Evolutionary conservation across 2,113 vertebrate species (phyloP), one percentile per base, ranked within the genome.

Genomic region (Alouatta palliata): DNA sequence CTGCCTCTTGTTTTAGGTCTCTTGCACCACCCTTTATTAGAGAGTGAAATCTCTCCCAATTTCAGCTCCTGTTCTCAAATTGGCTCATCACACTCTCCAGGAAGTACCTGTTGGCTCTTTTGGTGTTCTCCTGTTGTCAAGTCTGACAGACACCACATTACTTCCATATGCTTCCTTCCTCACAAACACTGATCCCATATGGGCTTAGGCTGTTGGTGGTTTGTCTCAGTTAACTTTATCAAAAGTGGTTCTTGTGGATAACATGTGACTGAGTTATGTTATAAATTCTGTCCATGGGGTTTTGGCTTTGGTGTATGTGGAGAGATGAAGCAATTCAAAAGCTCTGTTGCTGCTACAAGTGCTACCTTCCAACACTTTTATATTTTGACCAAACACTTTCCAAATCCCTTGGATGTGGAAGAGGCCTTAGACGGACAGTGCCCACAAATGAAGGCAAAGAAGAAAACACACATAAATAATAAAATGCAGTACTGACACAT

Each of bases 381-480:
- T 52, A 93, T 84, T 88, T 92, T 94, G 2, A 82, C 77, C 82
- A 79, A 94, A 94, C 32, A 91, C 19, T 94, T 89, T 79, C n/a
- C 32, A 87, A 56, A 56, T 82, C 40, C 17, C 54, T 87, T 32
- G 56, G 86, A 91, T 73, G 32, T 77, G 16, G 40, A 40, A 82
- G 23, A 94, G 35, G 47, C 21, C 49, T 88, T 35, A 90, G 64
- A 82, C 30, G 9, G 25, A 61, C 13, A 25, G 19, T 27, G 20
- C 7, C 58, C 77, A 89, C 40, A 91, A 85, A 85, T 12, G 40
- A 97, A 3, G 12, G n/a, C 4, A 79, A 91, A 68, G 5, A 54
- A 56, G 40, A 88, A 80, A 73, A 56, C 20, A 43, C 21, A 54
- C 17, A 70, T 3, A 73, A 73, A 35, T 86, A 83, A 56, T 23